These are phyloP conservation scores for Siphamia tubifer DNA, from an alignment of 2,113 vertebrate species.

Conservation along the genomic window DNA sequence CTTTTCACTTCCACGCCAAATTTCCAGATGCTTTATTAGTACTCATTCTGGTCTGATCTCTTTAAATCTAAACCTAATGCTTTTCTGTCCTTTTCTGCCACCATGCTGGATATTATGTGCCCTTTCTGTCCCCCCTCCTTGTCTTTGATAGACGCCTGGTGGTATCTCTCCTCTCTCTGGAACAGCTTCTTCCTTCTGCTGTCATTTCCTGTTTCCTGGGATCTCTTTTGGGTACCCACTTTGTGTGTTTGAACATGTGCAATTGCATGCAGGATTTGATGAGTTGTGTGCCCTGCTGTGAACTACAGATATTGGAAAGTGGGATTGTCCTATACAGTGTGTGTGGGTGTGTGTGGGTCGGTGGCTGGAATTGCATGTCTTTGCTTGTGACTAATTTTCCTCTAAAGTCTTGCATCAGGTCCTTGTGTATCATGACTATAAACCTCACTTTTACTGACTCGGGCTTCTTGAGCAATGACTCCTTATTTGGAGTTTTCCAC, in stretches of 20 bases:
- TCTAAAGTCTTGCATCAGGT: background rate
- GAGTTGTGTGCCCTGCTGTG: background rate
- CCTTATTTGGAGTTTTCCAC: conserved; percentile 6
- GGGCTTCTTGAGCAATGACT: background rate
- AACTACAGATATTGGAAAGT: background rate
- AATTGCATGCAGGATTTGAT: background rate
- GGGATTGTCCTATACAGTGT: background rate
- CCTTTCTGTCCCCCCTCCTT: conserved; percentile 39
- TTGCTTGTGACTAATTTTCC: background rate
- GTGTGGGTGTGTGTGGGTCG: background rate
- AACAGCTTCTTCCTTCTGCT: conserved; percentile 75
- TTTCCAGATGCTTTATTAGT: no score
- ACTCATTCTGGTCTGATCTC: no score
- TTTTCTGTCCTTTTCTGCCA: conserved; percentile 12
- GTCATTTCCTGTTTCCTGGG: conserved; percentile 79
- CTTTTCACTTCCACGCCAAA: no score
- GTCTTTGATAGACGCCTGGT: conserved; percentile 61
- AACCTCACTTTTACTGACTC: background rate
- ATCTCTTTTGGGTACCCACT: conserved; percentile 75
- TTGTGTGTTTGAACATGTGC: conserved; percentile 10
- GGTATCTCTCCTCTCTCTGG: conserved; percentile 76
- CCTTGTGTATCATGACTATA: background rate
- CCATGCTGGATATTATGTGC: conserved; percentile 15
- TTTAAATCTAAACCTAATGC: background rate
- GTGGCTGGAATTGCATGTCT: conserved; percentile 23